Base-by-base conservation (phyloP, 2,888 invertebrate genomes). In the Amphimallon solstitiale region DNA sequence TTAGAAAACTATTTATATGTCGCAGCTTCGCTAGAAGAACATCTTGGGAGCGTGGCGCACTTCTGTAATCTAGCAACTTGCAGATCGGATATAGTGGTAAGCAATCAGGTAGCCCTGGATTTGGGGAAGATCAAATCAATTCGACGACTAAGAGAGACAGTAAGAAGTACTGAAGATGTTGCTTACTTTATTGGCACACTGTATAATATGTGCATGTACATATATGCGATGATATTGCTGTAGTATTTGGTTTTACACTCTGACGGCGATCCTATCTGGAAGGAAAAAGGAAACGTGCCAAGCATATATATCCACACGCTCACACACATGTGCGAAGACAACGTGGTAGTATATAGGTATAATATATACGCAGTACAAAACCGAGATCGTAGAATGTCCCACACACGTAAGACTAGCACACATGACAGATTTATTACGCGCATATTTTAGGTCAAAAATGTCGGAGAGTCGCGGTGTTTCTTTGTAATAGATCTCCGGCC, bases 381-480 rank as follows among this genome's bases (percentile, higher is more conserved):
- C 19, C 15, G 54, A 38, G 12, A 37, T 38, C 19, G 17, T 21
- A 15, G 9, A 17, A 43, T 59, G 43, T 43, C 29, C 29, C 29
- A 29, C 29, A 29, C 29, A 29, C 29, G 29, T 29, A 29, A 29
- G 29, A 14, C 19, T 21, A 38, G 19, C 19, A 29, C 56, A 54
- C 64, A 43, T 45, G 64, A 54, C 64, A 46, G 64, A 64, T 64
- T 64, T 64, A 64, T 64, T 56, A 37, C 54, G 54, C 45, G 54
- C 54, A 64, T 64, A 37, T 45, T 56, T 64, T 52, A 52, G 63
- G 62, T 49, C 62, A 51, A 63, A 64, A 21, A 37, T 35, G 34
- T 19, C 29, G 29, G 29, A 29, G 9, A 10, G 56, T 9, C 15
- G 17, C 38, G 17, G 56, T 59, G 64, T 46, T 12, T 34, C 54